A percentile compares a stretch with the other conserved stretches of the same genome.
Evolutionary conservation across 1,140 invertebrate species (phyloP).

Genomic region (Microplitis demolitor): DNA sequence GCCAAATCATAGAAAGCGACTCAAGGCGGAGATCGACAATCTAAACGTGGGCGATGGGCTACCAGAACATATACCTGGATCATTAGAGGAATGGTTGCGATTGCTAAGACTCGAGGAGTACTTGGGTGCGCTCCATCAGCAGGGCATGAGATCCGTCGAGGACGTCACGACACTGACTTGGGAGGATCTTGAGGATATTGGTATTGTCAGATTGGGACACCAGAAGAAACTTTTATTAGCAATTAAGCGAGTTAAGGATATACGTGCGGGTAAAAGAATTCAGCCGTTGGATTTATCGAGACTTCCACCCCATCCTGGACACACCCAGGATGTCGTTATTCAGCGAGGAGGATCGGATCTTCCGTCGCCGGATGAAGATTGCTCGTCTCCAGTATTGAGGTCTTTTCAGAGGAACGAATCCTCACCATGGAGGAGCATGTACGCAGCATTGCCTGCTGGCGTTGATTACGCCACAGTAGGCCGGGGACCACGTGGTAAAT

Average conservation of each 20-base stretch:
- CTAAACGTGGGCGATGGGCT: conserved; percentile 92
- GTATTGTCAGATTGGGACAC: conserved; percentile 92
- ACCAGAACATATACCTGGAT: conserved; percentile 89
- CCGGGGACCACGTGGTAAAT: conserved; percentile 69
- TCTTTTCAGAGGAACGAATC: conserved; percentile 54
- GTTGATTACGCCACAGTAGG: conserved; percentile 44
- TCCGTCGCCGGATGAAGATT: conserved; percentile 59
- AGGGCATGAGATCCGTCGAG: conserved; percentile 93
- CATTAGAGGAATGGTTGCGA: conserved; percentile 91
- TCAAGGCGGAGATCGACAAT: conserved; percentile 95
- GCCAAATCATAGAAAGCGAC: conserved; percentile 92
- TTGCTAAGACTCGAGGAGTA: conserved; percentile 92
- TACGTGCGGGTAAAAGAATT: conserved; percentile 83
- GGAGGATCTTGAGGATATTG: conserved; percentile 99
- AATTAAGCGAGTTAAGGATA: conserved; percentile 95
- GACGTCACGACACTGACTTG: conserved; percentile 93
- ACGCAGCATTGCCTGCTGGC: conserved; percentile 49
- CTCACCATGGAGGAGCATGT: conserved; percentile 56
- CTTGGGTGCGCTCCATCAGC: conserved; percentile 81
- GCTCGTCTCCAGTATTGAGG: conserved; percentile 56
- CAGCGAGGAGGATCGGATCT: conserved; percentile 54
- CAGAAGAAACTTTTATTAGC: conserved; percentile 98
- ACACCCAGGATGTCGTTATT: conserved; percentile 60
- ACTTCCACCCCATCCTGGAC: conserved; percentile 65
- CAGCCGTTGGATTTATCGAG: conserved; percentile 66